Evolutionary conservation across 2,797 vertebrate species (phyloP), one percentile per base, ranked within the genome.

Genomic region (Chanos chanos): DNA sequence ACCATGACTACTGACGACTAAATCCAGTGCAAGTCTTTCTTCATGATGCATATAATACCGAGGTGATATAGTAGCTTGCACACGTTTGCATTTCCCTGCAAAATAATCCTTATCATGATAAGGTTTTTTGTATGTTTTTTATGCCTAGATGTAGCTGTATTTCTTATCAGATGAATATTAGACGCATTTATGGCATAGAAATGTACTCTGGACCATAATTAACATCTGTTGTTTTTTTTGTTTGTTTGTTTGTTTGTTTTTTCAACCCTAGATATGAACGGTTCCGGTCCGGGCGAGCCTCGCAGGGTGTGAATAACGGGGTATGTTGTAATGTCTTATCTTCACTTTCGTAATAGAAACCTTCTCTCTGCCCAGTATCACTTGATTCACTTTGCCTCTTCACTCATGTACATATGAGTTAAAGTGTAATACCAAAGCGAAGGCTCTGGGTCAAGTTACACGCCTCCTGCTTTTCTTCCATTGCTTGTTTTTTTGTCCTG

Each of bases 261-360:
- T 41, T 64, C 50, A 39, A 34, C 60, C 34, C 51, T 70, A 99
- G 97, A 84, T 99, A 98, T 30, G 95, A 99, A 68, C 81, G 95
- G 61, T 99, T 93, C 72, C 85, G 95, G 59, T 91, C 93, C 0
- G 94, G 95, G 61, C 92, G 94, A 69, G 85, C 90, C 1, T 86
- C 86, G 64, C 96, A 95, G 76, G 93, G 83, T 1, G 72, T 92
- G 82, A 95, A 92, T 82, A 98, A 98, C 7, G 95, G 96, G 78
- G 96, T 99, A 87, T 94, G 95, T 93, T 64, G 5, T 31, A 16
- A 34, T 12, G n/a, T 47, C 19, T 51, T 5, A 0, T n/a, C 1
- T 27, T 4, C 10, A 10, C 7, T 62, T 10, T n/a, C 28, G 3
- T 21, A 24, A 39, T 5, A 16, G 15, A 24, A 40, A 21, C 15